Percentiles rank a stretch among this genome's conserved stretches.
Conservation (phyloP, 2,113 vertebrate genomes). For the Vulpes lagopus region DNA sequence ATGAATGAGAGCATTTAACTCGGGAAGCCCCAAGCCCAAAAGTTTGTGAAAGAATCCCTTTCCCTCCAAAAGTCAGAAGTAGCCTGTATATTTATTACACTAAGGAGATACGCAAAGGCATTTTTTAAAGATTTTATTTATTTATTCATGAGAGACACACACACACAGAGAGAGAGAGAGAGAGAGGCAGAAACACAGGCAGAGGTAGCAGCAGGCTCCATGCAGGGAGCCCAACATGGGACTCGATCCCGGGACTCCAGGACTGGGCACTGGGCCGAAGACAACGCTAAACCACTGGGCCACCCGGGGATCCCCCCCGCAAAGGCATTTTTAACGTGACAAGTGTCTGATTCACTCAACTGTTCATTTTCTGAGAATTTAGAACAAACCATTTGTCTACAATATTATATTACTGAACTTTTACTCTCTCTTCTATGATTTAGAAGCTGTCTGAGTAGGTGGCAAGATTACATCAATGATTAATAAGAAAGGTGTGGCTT, state of each 20-base stretch:
- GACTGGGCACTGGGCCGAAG: too few relatives aligned
- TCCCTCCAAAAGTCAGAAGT: conserved; percentile 62
- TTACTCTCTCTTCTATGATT: conserved; percentile 42
- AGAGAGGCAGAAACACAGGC: too few relatives aligned
- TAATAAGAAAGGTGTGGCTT: conserved; percentile 27
- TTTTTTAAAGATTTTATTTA: not conserved
- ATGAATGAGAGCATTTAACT: conserved; percentile 84
- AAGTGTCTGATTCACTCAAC: not conserved
- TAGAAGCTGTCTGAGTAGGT: conserved; percentile 50
- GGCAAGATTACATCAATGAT: conserved; percentile 48
- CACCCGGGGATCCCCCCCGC: too few relatives aligned
- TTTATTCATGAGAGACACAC: too few relatives aligned
- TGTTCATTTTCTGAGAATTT: conserved; percentile 58
- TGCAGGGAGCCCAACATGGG: too few relatives aligned
- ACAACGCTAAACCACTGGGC: too few relatives aligned
- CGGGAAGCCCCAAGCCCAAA: conserved; percentile 33
- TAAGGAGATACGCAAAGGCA: not conserved
- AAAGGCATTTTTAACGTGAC: conserved; percentile 55
- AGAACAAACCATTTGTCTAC: conserved; percentile 40
- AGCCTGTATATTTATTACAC: conserved; percentile 68
- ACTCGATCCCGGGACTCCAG: too few relatives aligned
- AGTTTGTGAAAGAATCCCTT: conserved; percentile 72
- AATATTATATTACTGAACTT: conserved; percentile 59
- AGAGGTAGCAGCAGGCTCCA: too few relatives aligned
- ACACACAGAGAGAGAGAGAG: too few relatives aligned